phyloP scores from a whole-genome alignment of 2,113 vertebrate genomes.

The Chaetorhynchus papuensis region DNA sequence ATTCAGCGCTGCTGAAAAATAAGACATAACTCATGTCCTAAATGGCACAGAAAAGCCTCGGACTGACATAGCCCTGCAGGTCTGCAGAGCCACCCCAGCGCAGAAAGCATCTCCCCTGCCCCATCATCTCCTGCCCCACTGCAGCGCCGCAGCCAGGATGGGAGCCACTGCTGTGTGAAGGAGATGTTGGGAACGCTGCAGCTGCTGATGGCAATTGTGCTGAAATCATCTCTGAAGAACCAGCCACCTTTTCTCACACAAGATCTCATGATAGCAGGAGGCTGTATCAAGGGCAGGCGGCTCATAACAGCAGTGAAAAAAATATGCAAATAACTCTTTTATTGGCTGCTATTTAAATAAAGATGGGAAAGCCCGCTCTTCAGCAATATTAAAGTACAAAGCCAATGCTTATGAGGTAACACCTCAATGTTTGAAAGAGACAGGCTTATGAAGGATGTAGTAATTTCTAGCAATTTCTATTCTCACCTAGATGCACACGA shows the following conservation, averaged over 20 bases:
- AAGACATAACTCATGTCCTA: neutral
- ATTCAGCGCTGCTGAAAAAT: neutral
- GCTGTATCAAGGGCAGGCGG: neutral
- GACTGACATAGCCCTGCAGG: neutral
- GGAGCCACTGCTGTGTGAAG: rapidly evolving
- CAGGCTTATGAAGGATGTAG: neutral
- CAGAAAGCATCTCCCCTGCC: neutral
- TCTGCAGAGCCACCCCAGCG: neutral
- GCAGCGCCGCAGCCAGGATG: neutral
- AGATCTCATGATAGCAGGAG: neutral
- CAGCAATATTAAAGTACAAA: neutral
- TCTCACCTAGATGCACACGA: neutral
- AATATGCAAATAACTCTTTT: slow-evolving; percentile 11
- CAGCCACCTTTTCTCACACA: neutral
- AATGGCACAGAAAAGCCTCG: neutral
- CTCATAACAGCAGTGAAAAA: slow-evolving; percentile 10
- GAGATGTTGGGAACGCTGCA: neutral
- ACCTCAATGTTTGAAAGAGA: neutral
- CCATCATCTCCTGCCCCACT: neutral
- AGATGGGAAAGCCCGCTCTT: neutral
- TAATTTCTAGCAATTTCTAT: neutral
- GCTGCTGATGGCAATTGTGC: neutral
- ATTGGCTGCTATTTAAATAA: neutral
- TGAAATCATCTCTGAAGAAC: neutral
- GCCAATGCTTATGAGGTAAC: neutral